phyloP scores from a whole-genome alignment of 1,140 invertebrate genomes.

The Cydia strobilella region DNA sequence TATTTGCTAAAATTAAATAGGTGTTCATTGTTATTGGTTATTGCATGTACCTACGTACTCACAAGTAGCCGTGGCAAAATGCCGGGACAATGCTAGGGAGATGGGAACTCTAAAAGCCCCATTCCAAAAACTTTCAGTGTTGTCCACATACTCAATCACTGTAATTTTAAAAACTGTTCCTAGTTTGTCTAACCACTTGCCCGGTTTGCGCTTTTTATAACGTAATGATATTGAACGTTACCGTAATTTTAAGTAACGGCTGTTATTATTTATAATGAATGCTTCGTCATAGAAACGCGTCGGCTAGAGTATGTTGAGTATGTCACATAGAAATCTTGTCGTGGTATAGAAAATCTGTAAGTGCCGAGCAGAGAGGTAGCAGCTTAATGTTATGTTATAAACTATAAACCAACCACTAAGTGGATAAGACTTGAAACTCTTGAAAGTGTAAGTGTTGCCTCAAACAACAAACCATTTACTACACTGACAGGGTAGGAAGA shows the following conservation, averaged over 20 bases:
- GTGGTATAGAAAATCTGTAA: background rate
- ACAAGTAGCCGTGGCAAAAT: no score
- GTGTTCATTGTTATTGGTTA: no score
- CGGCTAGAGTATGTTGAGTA: background rate
- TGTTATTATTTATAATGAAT: constrained; percentile 17
- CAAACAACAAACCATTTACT: background rate
- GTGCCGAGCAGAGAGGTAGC: background rate
- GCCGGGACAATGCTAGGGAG: no score
- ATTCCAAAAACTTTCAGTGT: no score
- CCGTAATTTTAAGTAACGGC: constrained; percentile 12
- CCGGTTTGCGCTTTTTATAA: constrained; percentile 14
- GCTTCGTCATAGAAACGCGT: background rate
- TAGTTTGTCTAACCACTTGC: background rate
- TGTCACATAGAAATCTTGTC: background rate
- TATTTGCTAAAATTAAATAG: no score
- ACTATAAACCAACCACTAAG: background rate
- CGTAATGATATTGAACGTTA: constrained; percentile 7
- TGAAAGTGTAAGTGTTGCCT: background rate
- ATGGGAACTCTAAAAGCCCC: no score
- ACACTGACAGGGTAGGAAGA: background rate
- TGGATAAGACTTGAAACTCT: background rate
- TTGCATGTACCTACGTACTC: no score
- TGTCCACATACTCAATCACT: no score
- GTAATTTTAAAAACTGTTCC: no score
- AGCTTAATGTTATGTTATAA: background rate